Percentiles rank a stretch among this genome's conserved stretches.
Conservation (phyloP, 2,888 invertebrate species). For the Lochmaea capreae region DNA sequence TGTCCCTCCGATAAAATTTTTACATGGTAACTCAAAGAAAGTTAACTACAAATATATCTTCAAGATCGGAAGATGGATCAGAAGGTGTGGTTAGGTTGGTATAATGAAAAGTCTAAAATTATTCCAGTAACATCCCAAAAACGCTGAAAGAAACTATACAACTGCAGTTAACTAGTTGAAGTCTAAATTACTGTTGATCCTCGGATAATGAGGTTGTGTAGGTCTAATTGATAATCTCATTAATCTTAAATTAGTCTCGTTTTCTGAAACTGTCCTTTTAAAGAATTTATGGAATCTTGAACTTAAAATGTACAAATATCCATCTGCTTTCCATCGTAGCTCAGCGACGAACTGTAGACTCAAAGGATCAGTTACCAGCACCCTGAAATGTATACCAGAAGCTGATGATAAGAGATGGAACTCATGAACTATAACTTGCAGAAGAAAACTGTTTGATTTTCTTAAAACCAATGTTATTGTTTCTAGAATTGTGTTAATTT, state of each 20-base stretch:
- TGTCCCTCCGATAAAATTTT: too few species aligned
- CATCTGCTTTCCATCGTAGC: slow-evolving; percentile 75
- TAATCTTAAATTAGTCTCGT: slow-evolving; percentile 80
- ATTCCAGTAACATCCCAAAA: too few species aligned
- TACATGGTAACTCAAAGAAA: too few species aligned
- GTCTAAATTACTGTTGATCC: background rate
- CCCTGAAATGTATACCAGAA: slow-evolving; percentile 65
- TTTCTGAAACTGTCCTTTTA: slow-evolving; percentile 73
- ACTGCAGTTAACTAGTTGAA: background rate
- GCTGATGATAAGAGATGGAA: background rate
- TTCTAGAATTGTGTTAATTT: too few species aligned
- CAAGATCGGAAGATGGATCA: too few species aligned
- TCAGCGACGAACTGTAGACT: slow-evolving; percentile 84
- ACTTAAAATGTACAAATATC: slow-evolving; percentile 78
- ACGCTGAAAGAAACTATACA: too few species aligned
- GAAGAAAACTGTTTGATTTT: too few species aligned
- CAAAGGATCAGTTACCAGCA: slow-evolving; percentile 78
- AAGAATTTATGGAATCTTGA: slow-evolving; percentile 86
- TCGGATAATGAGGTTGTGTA: background rate
- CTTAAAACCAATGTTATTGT: too few species aligned
- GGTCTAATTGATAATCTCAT: slow-evolving; percentile 56
- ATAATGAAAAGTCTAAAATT: too few species aligned
- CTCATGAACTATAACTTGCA: too few species aligned
- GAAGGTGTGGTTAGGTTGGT: too few species aligned
- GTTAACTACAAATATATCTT: too few species aligned